phyloP scores from a whole-genome alignment of 2,888 invertebrate genomes.

The Meliscaeva auricollis region DNA sequence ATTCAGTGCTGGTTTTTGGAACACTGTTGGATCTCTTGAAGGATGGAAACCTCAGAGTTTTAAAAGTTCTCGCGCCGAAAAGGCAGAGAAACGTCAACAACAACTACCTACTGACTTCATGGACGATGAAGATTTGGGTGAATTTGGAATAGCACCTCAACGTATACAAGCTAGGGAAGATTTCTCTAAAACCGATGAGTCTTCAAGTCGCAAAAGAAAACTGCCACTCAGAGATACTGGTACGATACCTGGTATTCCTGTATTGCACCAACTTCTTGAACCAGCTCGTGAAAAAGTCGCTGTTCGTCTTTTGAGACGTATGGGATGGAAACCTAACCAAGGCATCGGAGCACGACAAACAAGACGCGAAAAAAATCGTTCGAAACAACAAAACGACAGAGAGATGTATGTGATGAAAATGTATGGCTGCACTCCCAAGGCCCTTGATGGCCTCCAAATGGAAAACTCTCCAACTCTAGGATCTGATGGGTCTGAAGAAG shows the following conservation, averaged over 20 bases:
- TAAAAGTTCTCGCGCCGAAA: slow-evolving; percentile 93
- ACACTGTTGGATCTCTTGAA: slow-evolving; percentile 97
- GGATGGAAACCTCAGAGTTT: slow-evolving; percentile 97
- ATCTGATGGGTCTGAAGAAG: slow-evolving; percentile 64
- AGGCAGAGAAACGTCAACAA: slow-evolving; percentile 83
- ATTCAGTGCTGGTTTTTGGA: slow-evolving; percentile 98
- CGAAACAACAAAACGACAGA: slow-evolving; percentile 79
- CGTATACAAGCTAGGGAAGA: slow-evolving; percentile 92
- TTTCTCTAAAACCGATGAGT: slow-evolving; percentile 85
- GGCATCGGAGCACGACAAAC: slow-evolving; percentile 86
- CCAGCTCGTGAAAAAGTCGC: slow-evolving; percentile 95
- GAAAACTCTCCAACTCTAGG: slow-evolving; percentile 66
- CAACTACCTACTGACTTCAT: slow-evolving; percentile 97
- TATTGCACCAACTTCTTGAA: slow-evolving; percentile 88
- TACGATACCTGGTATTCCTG: slow-evolving; percentile 87
- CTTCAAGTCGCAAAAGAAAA: slow-evolving; percentile 83
- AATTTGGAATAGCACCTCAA: slow-evolving; percentile 97
- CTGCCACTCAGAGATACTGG: slow-evolving; percentile 78
- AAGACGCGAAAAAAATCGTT: slow-evolving; percentile 83
- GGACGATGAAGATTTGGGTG: slow-evolving; percentile 98
- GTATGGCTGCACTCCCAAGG: slow-evolving; percentile 80
- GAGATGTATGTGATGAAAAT: slow-evolving; percentile 81
- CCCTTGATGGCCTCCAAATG: slow-evolving; percentile 35
- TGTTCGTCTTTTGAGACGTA: slow-evolving; percentile 91
- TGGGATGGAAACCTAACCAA: slow-evolving; percentile 97